Conservation (phyloP, 2,797 vertebrate species). For the Muraenolepis orangiensis region DNA sequence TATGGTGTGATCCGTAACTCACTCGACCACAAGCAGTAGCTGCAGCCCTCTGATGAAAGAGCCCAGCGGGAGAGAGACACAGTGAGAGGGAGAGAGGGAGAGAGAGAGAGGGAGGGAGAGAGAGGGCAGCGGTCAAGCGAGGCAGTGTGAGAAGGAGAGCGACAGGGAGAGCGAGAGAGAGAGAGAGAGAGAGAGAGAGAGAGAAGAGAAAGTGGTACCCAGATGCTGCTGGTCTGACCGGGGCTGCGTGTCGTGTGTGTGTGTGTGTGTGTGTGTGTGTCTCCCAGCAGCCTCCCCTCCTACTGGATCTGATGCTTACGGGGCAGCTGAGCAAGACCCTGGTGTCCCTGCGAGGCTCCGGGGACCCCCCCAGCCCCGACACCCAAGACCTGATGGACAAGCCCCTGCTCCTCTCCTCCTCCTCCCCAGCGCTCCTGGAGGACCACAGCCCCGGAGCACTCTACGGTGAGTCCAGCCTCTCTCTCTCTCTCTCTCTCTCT, state of each 20-base stretch:
- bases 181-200: slow-evolving; percentile 66
- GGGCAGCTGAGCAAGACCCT: slow-evolving; percentile 98
- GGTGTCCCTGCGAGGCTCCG: slow-evolving; percentile 95
- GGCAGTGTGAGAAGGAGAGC: slow-evolving; percentile 66
- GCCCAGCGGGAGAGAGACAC: slow-evolving; percentile 60
- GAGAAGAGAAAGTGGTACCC: slow-evolving; percentile 51
- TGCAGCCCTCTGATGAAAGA: slow-evolving; percentile 86
- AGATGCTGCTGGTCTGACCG: slow-evolving; percentile 63
- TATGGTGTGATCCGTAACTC: slow-evolving; percentile 87
- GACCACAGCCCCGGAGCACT: slow-evolving; percentile 95
- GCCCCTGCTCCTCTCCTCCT: slow-evolving; percentile 87
- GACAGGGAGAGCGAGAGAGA: slow-evolving; percentile 39
- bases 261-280: slow-evolving; percentile 54
- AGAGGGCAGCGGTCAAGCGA: no score
- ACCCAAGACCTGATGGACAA: slow-evolving; percentile 87
- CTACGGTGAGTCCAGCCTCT: slow-evolving; percentile 79
- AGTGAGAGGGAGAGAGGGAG: slow-evolving; percentile 69
- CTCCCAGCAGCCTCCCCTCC: slow-evolving; percentile 67
- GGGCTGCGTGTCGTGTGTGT: slow-evolving; percentile 54
- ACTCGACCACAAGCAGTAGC: slow-evolving; percentile 92
- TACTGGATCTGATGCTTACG: slow-evolving; percentile 99
- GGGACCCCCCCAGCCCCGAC: slow-evolving; percentile 92
- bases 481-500: not conserved
- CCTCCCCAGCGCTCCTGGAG: slow-evolving; percentile 88
- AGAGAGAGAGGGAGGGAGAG: slow-evolving; percentile 47